phyloP scores from a whole-genome alignment of 2,113 vertebrate genomes.

The Colistium nudipinnis region DNA sequence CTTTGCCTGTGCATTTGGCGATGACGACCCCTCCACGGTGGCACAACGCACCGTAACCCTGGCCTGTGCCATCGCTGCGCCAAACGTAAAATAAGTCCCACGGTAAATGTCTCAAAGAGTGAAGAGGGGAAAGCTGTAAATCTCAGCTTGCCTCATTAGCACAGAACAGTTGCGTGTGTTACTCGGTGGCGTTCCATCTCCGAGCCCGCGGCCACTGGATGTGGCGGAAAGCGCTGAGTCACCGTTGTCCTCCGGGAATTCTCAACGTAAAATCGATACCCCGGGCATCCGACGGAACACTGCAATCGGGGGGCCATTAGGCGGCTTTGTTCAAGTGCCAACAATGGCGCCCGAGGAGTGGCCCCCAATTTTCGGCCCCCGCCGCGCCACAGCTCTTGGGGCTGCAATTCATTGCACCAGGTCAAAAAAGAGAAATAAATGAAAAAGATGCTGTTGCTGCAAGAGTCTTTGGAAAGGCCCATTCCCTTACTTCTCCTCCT shows the following conservation, averaged over 20 bases:
- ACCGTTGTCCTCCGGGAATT: constrained; percentile 49
- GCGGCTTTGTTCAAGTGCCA: constrained; percentile 45
- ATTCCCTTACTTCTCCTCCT: not conserved
- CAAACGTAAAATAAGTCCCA: not conserved
- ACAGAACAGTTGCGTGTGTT: not conserved
- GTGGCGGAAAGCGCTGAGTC: constrained; percentile 59
- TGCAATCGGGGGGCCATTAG: constrained; percentile 45
- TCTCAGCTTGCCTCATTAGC: not conserved
- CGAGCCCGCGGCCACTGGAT: constrained; percentile 1
- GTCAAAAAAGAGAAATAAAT: too few species aligned
- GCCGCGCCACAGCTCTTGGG: constrained; percentile 1
- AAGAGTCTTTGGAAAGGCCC: too few species aligned
- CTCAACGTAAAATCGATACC: constrained; percentile 63
- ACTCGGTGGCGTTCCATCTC: not conserved
- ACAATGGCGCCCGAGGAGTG: constrained; percentile 24
- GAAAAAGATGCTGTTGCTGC: too few species aligned
- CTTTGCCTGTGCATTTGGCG: constrained; percentile 19
- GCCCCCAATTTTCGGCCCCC: constrained; percentile 22
- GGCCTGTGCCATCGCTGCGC: constrained; percentile 4
- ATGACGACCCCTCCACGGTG: constrained; percentile 13
- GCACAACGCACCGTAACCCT: constrained; percentile 12
- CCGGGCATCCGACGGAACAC: constrained; percentile 30
- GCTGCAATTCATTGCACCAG: not conserved
- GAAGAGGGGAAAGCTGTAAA: not conserved
- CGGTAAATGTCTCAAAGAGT: not conserved